Evolutionary conservation across 2,888 invertebrate species (phyloP).

Genomic region (Habroteleia sp.): DNA sequence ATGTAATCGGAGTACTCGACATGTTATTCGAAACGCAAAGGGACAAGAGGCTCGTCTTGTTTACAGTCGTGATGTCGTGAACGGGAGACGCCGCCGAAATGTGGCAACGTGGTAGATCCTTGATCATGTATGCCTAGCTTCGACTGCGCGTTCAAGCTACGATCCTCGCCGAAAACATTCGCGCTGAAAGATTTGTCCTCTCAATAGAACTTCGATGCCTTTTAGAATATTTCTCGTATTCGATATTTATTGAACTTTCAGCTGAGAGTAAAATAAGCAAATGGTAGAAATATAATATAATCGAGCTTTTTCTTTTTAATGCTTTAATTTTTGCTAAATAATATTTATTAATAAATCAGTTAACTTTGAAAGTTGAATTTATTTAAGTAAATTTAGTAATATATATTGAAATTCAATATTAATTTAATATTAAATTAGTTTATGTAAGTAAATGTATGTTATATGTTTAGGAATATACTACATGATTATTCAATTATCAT

Average conservation of each 20-base stretch:
- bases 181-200: conserved; percentile 26
- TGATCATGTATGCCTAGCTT: conserved; percentile 35
- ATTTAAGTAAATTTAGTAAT: too few species aligned
- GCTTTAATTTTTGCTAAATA: too few species aligned
- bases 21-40: conserved; percentile 56
- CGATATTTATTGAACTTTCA: conserved; percentile 29
- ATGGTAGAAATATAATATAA: too few species aligned
- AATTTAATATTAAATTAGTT: too few species aligned
- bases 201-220: conserved; percentile 23
- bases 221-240: conserved; percentile 49
- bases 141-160: conserved; percentile 26
- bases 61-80: conserved; percentile 53
- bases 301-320: too few species aligned
- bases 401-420: too few species aligned
- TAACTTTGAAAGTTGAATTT: too few species aligned
- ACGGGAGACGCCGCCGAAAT: conserved; percentile 46
- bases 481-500: too few species aligned
- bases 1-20: conserved; percentile 41
- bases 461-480: too few species aligned
- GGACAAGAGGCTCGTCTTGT: conserved; percentile 56
- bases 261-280: too few species aligned
- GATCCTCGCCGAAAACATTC: conserved; percentile 53
- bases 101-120: conserved; percentile 58
- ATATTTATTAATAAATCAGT: too few species aligned
- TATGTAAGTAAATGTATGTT: too few species aligned